These are phyloP conservation scores for Cyprinella venusta DNA, from an alignment of 2,797 vertebrate species.

Conservation along the genomic window DNA sequence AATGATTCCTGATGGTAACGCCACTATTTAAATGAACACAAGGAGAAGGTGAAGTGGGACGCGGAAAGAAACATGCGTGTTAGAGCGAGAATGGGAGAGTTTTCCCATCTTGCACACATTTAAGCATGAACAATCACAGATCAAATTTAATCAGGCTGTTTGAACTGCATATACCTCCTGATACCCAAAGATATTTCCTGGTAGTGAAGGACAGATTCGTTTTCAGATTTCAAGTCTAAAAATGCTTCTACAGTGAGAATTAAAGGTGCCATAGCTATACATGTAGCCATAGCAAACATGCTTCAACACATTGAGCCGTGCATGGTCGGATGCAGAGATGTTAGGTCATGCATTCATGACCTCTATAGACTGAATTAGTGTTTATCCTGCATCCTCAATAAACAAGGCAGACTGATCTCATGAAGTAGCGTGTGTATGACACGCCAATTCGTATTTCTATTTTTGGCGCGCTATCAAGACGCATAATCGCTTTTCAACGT, in stretches of 20 bases:
- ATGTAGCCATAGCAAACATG: background rate
- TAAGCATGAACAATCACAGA: conserved; percentile 31
- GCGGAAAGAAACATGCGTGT: conserved; percentile 13
- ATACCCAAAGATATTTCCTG: conserved; percentile 13
- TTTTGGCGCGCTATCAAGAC: no score
- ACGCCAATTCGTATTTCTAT: no score
- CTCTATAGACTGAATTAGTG: background rate
- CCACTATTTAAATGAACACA: conserved; percentile 52
- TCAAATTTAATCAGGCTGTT: conserved; percentile 7
- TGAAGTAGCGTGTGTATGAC: no score
- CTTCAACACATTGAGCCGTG: background rate
- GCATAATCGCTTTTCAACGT: no score
- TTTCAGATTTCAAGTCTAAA: conserved; percentile 5
- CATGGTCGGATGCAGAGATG: no score
- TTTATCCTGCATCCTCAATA: background rate
- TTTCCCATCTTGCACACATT: conserved; percentile 17
- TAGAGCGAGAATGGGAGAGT: conserved; percentile 5
- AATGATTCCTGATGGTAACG: conserved; percentile 62
- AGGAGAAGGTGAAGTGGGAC: conserved; percentile 26
- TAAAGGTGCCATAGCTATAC: no score
- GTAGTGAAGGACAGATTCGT: conserved; percentile 3
- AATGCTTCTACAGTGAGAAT: background rate
- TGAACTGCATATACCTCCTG: conserved; percentile 19
- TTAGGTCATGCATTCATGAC: background rate
- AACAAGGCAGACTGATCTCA: no score